phyloP scores from a whole-genome alignment of 2,888 invertebrate genomes.

The Ophion ellenae region DNA sequence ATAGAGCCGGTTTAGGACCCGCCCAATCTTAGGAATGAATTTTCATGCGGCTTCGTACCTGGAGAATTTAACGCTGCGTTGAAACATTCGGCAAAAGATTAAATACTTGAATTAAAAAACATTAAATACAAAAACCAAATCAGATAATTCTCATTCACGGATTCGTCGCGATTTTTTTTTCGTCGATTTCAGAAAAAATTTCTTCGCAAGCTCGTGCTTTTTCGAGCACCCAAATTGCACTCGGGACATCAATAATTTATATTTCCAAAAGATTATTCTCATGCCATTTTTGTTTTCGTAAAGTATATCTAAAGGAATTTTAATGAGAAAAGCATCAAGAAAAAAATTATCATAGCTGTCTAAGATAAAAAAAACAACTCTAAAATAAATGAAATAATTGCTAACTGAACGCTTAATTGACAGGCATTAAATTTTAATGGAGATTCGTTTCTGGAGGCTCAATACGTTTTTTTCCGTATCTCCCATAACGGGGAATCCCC shows the following conservation, averaged over 20 bases:
- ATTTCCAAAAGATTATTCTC: too few relatives aligned
- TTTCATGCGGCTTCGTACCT: constrained; percentile 4
- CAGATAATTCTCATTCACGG: neutral
- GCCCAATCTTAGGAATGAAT: neutral
- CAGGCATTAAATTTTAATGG: too few relatives aligned
- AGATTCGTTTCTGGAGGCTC: neutral
- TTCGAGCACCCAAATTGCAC: too few relatives aligned
- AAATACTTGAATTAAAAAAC: neutral
- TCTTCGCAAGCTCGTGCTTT: neutral
- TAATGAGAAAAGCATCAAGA: too few relatives aligned
- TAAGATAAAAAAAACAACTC: too few relatives aligned
- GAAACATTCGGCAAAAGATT: constrained; percentile 1
- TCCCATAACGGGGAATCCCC: constrained; percentile 2
- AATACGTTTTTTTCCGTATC: neutral
- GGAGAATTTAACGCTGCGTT: neutral
- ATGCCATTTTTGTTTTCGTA: too few relatives aligned
- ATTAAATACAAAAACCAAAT: too few relatives aligned
- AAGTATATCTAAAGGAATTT: too few relatives aligned
- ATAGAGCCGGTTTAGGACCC: constrained; percentile 70
- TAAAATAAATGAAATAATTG: too few relatives aligned
- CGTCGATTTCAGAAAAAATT: neutral
- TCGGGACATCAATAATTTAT: too few relatives aligned
- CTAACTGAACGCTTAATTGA: too few relatives aligned
- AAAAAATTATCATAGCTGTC: too few relatives aligned
- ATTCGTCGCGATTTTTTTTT: neutral